Evolutionary conservation across 1,140 invertebrate species (phyloP), one percentile per base, ranked within the genome.

Genomic region (Oncopodura yosiiana): DNA sequence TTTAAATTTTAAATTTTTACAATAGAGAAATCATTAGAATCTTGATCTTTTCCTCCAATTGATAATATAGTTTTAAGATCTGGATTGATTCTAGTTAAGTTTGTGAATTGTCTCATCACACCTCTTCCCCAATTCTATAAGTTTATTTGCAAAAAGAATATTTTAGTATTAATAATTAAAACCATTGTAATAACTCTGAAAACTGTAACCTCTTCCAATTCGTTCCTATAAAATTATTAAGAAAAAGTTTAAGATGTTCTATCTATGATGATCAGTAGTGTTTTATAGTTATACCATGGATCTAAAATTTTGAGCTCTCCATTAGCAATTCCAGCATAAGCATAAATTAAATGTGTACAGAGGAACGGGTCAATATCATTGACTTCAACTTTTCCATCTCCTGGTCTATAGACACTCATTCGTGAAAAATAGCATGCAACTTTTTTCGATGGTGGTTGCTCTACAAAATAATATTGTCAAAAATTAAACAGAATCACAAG

Each of bases 301-400:
- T 89, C 83, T 18, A 92, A 68, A 14, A 81, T 81, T 18, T 75
- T 79, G 30, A 90, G 85, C 14, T 72, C 75, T 1, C 68, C 71
- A 2, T 74, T 72, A 62, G 87, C 78, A 11, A 91, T 68, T 0
- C 87, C 87, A 12, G 86, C 87, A 68, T 90, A 94, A 0, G 88
- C 86, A 63, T 94, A 94, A 12, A 94, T 76, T 3, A 94, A 73
- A 61, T 92, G 86, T 0, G 87, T 89, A 65, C 91, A 94, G 0
- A 93, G 75, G 32, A 74, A 70, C 0, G 80, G 74, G 64, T 92
- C 84, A 1, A 94, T 70, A 56, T 87, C 77, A 70, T 90, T 86
- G 0, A 87, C 87, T 0, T 83, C 81, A 67, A 87, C 91, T 70
- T 86, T 83, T 11, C 82, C 87, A 52, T 84, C 81, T 0, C 75